Base-by-base conservation (phyloP, 2,888 invertebrate genomes). In the Yponomeuta sedellus region DNA sequence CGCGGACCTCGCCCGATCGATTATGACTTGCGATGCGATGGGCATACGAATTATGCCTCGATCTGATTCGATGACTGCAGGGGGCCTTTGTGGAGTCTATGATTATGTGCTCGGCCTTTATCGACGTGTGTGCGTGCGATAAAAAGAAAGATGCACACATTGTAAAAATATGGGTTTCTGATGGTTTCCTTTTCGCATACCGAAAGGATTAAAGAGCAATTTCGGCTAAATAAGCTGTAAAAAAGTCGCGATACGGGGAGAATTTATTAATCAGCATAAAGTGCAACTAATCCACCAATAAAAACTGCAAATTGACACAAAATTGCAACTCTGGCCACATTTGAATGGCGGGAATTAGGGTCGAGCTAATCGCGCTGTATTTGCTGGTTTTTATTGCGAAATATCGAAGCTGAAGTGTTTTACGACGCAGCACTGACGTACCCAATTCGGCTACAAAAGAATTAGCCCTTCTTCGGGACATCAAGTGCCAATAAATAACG, bases 401-500 rank as follows among this genome's bases (percentile, higher is more conserved):
- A 72, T 22, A 56, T 75, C 77, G 76, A 20, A 77, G 78, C 82
- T 84, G 84, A 82, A 52, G 44, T 52, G 44, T 52, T 89, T 90
- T 88, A 89, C 80, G 86, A 82, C 71, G 77, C 77, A 78, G 77
- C 79, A 62, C 61, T 63, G 66, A 66, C 63, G 20, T 57, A 22
- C 39, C 64, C 64, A 66, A 65, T 80, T 76, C 74, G 71, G 73
- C 71, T 78, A 87, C 86, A 88, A 89, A 86, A 82, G 88, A 83
- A 83, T 85, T 85, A 83, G 77, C 79, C 78, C 76, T 79, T 81
- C 81, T 84, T 83, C 86, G 86, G 82, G 88, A 88, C 88, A 87
- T 86, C 84, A 77, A 90, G 80, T 85, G 85, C 78, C 84, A 82
- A 89, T 90, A 90, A 89, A 87, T 83, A 81, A 76, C 73, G 70